Conservation (phyloP, 35 echinoderm and acorn worm species). For the Ophioderma brevispina region DNA sequence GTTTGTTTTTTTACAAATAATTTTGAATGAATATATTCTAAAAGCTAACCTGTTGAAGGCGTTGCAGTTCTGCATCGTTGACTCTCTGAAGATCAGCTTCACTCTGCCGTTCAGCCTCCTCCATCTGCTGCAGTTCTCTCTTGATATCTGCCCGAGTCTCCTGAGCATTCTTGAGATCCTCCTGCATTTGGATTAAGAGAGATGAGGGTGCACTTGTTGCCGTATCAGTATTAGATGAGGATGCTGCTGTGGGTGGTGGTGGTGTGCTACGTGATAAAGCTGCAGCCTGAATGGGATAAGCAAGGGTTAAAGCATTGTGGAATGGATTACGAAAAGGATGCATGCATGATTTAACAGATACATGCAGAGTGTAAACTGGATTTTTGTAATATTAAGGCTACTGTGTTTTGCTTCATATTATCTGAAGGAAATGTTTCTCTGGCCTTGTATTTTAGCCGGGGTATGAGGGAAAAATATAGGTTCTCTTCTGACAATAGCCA, state of each 20-base stretch:
- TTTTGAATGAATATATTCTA: too few relatives aligned
- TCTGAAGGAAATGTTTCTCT: too few relatives aligned
- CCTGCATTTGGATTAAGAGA: constrained; percentile 17
- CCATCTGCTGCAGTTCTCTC: not conserved
- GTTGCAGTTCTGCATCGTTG: not conserved
- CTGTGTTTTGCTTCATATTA: too few relatives aligned
- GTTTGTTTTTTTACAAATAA: too few relatives aligned
- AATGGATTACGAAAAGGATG: not conserved
- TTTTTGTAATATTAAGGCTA: too few relatives aligned
- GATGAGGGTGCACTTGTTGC: not conserved
- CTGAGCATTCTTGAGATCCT: constrained; percentile 12
- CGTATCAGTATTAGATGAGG: not conserved
- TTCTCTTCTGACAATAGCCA: too few relatives aligned
- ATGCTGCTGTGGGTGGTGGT: not conserved
- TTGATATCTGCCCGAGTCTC: constrained; percentile 13
- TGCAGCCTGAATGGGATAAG: not conserved
- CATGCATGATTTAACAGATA: not conserved
- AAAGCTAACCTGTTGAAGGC: not conserved
- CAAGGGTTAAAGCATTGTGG: not conserved
- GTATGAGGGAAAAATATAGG: too few relatives aligned
- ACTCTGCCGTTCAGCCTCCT: constrained; percentile 20
- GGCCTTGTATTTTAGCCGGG: too few relatives aligned
- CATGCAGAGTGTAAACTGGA: too few relatives aligned
- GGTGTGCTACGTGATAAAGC: not conserved
- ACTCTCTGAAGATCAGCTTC: not conserved